These are phyloP conservation scores for Pocillopora damicornis DNA, from an alignment of 64 coral and sea anemone species.

Conservation along the genomic window DNA sequence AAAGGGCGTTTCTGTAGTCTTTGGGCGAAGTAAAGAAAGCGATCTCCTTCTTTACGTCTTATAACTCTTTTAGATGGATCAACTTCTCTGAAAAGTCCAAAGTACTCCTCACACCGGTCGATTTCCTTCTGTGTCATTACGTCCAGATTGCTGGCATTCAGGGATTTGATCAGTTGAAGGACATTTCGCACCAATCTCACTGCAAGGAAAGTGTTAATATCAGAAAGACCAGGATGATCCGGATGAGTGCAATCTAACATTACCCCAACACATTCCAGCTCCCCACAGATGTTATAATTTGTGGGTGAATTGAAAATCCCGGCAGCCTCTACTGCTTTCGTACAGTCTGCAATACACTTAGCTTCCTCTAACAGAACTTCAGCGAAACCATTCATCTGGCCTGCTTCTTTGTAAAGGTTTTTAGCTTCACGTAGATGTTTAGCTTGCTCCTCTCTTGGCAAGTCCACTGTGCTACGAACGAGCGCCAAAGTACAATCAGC, in stretches of 20 bases:
- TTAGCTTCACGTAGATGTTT: neutral
- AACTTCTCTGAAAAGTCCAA: slow-evolving; percentile 9
- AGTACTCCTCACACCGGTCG: slow-evolving; percentile 10
- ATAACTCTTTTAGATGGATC: neutral
- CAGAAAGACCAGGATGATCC: neutral
- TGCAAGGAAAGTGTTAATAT: neutral
- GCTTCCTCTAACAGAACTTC: neutral
- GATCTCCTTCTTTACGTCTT: neutral
- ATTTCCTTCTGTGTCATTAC: neutral
- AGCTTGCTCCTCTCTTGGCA: neutral
- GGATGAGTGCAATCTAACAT: neutral
- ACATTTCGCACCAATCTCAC: neutral
- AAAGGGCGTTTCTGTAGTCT: neutral
- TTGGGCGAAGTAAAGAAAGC: neutral
- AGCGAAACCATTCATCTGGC: neutral
- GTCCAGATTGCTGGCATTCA: neutral
- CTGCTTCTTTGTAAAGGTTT: neutral
- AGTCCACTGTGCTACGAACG: neutral
- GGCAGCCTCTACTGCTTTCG: neutral
- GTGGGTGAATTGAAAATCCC: neutral
- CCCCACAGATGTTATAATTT: neutral
- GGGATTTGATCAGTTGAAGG: neutral
- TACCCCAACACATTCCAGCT: neutral
- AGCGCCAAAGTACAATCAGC: neutral
- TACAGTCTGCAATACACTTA: neutral